These are phyloP conservation scores for Loriculus beryllinus DNA, from an alignment of 2,797 vertebrate species.

Conservation along the genomic window DNA sequence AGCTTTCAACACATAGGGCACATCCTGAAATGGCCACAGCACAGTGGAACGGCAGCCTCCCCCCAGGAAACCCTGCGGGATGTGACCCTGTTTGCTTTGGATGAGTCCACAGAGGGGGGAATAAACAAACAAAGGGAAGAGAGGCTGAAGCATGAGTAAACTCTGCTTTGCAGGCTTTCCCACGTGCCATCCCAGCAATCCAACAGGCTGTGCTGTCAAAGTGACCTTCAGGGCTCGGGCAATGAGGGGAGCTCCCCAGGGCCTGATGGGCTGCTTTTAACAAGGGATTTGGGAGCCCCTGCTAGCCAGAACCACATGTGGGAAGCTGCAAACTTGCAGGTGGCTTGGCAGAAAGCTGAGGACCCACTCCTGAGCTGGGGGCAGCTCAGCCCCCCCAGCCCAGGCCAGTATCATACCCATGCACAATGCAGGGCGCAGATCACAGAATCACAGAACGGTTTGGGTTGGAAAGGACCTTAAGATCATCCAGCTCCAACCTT, in stretches of 20 bases:
- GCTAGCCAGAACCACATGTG: neutral
- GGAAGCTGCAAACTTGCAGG: rapidly evolving
- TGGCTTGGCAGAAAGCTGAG: neutral
- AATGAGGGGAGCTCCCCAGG: neutral
- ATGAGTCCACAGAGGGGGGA: neutral
- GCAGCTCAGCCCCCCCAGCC: rapidly evolving
- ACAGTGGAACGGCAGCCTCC: neutral
- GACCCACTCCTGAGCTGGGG: neutral
- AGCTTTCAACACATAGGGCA: neutral
- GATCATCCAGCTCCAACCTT: neutral
- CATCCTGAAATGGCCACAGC: neutral
- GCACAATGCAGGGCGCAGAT: rapidly evolving
- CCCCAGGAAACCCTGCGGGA: neutral
- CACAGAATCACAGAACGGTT: neutral
- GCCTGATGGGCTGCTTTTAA: neutral
- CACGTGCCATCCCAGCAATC: neutral
- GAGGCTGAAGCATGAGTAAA: neutral
- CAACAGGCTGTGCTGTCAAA: neutral
- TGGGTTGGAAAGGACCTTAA: neutral
- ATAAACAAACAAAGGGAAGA: slow-evolving; percentile 34
- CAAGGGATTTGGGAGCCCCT: neutral
- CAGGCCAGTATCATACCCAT: rapidly evolving
- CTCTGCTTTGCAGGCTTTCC: neutral
- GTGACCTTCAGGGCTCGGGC: neutral
- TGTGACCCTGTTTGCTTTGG: neutral